A percentile compares a stretch with the other conserved stretches of the same genome.
Conservation (phyloP, 2,888 invertebrate species). For the Caenorhabditis parvicauda region DNA sequence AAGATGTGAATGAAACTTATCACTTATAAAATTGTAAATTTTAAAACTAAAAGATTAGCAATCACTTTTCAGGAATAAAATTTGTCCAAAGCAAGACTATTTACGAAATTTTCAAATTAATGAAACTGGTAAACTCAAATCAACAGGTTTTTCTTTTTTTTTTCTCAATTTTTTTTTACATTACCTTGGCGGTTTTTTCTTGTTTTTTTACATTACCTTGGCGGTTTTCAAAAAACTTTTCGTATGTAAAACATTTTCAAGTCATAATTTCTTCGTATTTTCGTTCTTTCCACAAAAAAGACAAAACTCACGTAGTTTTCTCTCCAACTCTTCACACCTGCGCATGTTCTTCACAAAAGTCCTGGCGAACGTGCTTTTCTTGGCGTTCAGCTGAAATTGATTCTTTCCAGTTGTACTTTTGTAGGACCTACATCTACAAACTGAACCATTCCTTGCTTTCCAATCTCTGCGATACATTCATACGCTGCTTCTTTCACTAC, state of each 20-base stretch:
- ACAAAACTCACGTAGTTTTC: slow-evolving; percentile 54
- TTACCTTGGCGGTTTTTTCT: no score
- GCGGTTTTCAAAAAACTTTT: no score
- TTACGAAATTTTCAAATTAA: no score
- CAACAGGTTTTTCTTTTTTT: no score
- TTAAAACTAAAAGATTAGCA: no score
- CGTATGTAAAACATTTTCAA: not conserved
- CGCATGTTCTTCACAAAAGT: slow-evolving; percentile 96
- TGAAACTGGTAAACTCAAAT: no score
- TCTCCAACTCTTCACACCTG: slow-evolving; percentile 89
- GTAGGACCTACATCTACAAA: slow-evolving; percentile 49
- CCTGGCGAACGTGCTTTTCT: slow-evolving; percentile 93
- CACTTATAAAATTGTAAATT: not conserved
- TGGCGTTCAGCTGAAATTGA: slow-evolving; percentile 80
- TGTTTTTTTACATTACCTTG: no score
- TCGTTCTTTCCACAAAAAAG: not conserved
- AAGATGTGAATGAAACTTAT: no score
- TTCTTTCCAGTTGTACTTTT: not conserved
- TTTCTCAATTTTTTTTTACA: no score
- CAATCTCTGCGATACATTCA: slow-evolving; percentile 49
- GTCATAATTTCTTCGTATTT: slow-evolving; percentile 1
- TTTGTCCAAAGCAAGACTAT: no score
- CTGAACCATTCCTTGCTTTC: slow-evolving; percentile 43
- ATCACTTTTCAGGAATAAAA: no score
- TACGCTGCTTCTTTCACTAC: slow-evolving; percentile 51